Evolutionary conservation across 2,113 vertebrate species (phyloP).

Genomic region (Ochotona princeps): DNA sequence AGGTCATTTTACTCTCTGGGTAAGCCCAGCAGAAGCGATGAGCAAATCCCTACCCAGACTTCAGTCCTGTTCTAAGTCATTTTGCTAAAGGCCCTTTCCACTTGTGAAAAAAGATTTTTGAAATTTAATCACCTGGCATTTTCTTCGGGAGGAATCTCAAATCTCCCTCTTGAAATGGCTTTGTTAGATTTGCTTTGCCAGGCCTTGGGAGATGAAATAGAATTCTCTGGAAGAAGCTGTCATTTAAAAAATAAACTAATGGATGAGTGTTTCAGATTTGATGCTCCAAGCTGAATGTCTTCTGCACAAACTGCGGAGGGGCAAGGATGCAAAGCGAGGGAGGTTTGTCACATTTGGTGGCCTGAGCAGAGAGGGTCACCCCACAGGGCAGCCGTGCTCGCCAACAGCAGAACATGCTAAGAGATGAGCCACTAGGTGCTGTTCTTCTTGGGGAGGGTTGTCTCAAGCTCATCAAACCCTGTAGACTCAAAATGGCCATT

Average conservation of each 20-base stretch:
- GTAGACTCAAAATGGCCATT: neutral
- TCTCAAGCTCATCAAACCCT: neutral
- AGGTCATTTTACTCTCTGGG: neutral
- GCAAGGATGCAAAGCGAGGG: neutral
- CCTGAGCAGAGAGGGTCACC: neutral
- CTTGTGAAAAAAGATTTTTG: neutral
- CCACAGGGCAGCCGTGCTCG: neutral
- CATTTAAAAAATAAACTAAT: neutral
- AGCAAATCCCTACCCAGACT: neutral
- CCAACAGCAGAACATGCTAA: neutral
- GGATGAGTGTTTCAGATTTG: neutral
- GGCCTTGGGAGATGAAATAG: conserved; percentile 45
- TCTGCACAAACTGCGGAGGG: neutral
- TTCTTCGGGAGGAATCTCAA: conserved; percentile 33
- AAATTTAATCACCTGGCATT: conserved; percentile 47
- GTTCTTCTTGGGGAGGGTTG: neutral
- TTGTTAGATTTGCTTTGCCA: conserved; percentile 23
- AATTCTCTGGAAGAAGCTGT: neutral
- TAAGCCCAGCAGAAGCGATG: neutral
- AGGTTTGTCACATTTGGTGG: neutral
- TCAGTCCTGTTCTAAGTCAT: neutral
- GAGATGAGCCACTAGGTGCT: fast-evolving
- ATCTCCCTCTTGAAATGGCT: conserved; percentile 38
- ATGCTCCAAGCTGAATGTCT: neutral
- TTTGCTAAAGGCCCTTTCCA: neutral